Percentiles rank a stretch among this genome's conserved stretches.
Conservation (phyloP, 1,140 invertebrate genomes). For the Capitella teleta region DNA sequence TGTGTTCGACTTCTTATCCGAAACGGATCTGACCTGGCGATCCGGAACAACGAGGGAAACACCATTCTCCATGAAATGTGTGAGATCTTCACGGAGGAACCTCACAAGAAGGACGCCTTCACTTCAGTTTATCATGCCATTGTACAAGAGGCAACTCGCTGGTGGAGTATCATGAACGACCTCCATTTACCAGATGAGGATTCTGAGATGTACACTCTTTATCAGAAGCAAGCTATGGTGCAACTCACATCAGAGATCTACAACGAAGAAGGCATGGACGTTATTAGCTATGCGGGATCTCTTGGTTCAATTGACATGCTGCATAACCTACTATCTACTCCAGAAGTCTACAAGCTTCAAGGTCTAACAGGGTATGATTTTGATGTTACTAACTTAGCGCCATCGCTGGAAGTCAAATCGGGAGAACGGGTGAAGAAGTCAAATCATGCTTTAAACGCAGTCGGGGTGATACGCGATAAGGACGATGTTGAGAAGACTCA, state of each 20-base stretch:
- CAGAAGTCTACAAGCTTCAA: slow-evolving; percentile 4
- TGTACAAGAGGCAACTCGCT: not conserved
- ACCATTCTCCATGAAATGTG: slow-evolving; percentile 8
- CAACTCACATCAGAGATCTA: slow-evolving; percentile 6
- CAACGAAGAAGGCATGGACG: slow-evolving; percentile 4
- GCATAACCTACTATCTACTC: slow-evolving; percentile 6
- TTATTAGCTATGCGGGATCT: slow-evolving; percentile 3
- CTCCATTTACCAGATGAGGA: slow-evolving; percentile 8
- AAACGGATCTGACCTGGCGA: slow-evolving; percentile 5
- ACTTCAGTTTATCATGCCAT: slow-evolving; percentile 3
- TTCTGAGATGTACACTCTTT: slow-evolving; percentile 3
- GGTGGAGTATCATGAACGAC: slow-evolving; percentile 13
- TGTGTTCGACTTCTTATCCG: not conserved
- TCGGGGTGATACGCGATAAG: not conserved
- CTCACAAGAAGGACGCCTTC: not conserved
- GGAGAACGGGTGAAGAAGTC: not conserved
- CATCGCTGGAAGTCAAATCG: no score
- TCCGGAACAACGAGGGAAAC: slow-evolving; percentile 8
- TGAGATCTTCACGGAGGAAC: not conserved
- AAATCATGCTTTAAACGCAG: not conserved
- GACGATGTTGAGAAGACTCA: no score
- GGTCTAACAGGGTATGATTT: not conserved
- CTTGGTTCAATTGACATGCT: slow-evolving; percentile 6
- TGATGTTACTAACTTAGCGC: slow-evolving; percentile 11
- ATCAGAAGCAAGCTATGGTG: slow-evolving; percentile 8